A percentile compares a stretch with the other conserved stretches of the same genome.
These are phyloP conservation scores for Dendropsophus ebraccatus DNA, from an alignment of 2,113 vertebrate species.

Conservation along the genomic window DNA sequence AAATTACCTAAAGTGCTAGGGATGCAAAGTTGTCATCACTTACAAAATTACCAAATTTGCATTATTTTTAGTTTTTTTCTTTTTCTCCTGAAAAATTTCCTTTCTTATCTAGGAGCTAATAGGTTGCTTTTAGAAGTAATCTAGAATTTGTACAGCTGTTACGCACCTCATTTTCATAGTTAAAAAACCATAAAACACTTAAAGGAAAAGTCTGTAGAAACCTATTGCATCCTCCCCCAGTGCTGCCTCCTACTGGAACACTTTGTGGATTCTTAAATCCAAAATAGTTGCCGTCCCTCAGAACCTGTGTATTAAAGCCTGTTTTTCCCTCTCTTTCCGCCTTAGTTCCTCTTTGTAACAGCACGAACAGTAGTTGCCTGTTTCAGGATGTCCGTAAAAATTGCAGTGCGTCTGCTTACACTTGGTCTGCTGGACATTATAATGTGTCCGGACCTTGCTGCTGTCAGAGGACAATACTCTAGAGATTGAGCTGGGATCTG, in stretches of 20 bases:
- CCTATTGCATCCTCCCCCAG: slow-evolving; percentile 47
- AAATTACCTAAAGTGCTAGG: slow-evolving; percentile 47
- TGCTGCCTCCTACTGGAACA: slow-evolving; percentile 17
- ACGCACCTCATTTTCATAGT: not conserved
- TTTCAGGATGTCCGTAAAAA: slow-evolving; percentile 93
- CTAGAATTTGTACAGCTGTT: not conserved
- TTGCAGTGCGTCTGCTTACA: slow-evolving; percentile 91
- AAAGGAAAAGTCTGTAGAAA: slow-evolving; percentile 21
- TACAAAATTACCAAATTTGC: slow-evolving; percentile 30
- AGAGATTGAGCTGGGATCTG: slow-evolving; percentile 64
- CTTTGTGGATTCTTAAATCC: not conserved
- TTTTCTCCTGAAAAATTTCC: not conserved
- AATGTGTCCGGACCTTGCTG: not conserved
- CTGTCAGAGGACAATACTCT: not conserved
- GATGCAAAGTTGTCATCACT: slow-evolving; percentile 11
- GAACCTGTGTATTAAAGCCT: slow-evolving; percentile 84
- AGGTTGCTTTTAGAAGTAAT: not conserved
- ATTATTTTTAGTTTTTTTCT: slow-evolving; percentile 3
- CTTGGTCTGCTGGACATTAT: slow-evolving; percentile 79
- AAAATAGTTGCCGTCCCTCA: slow-evolving; percentile 66
- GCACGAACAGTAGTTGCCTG: slow-evolving; percentile 94
- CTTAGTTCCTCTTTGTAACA: slow-evolving; percentile 91
- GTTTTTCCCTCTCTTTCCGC: slow-evolving; percentile 76
- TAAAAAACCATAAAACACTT: not conserved
- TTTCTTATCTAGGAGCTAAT: not conserved